These are phyloP conservation scores for Aulostomus chinensis DNA, from an alignment of 2,797 vertebrate species.

Conservation along the genomic window DNA sequence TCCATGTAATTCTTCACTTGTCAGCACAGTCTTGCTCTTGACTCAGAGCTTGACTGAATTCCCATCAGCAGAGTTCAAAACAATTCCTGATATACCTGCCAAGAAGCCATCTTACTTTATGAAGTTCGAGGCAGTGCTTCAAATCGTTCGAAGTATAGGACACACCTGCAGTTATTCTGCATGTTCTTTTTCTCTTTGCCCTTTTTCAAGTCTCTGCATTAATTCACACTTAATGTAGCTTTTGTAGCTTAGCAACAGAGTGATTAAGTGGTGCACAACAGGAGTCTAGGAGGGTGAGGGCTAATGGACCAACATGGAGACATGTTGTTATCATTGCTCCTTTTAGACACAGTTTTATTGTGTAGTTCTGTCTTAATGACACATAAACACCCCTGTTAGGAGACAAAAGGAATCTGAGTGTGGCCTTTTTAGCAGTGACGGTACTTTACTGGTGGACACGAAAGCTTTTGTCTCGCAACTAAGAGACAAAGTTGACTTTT, in stretches of 20 bases:
- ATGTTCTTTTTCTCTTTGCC: too few species aligned
- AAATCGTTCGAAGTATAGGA: too few species aligned
- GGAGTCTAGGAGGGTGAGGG: conserved; percentile 35
- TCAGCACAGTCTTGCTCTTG: neutral
- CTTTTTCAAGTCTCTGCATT: neutral
- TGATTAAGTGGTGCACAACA: conserved; percentile 31
- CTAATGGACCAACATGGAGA: conserved; percentile 61
- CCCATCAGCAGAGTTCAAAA: neutral
- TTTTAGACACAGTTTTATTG: conserved; percentile 63
- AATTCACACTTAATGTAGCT: neutral
- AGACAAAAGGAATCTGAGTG: conserved; percentile 51
- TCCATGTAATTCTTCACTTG: conserved; percentile 4
- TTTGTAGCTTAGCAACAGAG: conserved; percentile 68
- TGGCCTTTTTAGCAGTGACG: conserved; percentile 23
- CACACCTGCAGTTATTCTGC: too few species aligned
- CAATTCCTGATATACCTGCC: neutral
- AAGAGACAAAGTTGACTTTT: conserved; percentile 19
- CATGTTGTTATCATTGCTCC: conserved; percentile 53
- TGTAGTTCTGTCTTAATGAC: conserved; percentile 52
- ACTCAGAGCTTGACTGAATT: conserved; percentile 4
- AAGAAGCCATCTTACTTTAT: neutral
- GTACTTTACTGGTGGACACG: conserved; percentile 5
- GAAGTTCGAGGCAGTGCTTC: neutral
- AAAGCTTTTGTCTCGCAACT: conserved; percentile 6
- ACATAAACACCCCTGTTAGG: conserved; percentile 64